These are phyloP conservation scores for Phrynocephalus vlangalii DNA, from an alignment of 2,797 vertebrate species.

Conservation along the genomic window DNA sequence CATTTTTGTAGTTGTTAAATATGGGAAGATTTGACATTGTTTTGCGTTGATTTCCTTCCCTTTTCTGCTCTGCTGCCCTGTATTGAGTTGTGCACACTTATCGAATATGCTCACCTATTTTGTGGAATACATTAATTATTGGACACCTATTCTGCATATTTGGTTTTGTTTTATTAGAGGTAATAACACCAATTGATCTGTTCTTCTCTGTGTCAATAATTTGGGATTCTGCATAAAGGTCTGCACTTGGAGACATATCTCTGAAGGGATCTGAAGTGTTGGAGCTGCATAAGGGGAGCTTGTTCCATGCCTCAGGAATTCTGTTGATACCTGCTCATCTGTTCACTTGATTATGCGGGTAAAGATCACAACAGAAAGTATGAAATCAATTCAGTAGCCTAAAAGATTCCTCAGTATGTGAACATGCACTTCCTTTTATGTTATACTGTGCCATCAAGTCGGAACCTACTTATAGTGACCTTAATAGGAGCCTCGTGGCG, in stretches of 20 bases:
- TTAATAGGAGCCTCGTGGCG: too few species aligned
- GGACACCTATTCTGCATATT: neutral
- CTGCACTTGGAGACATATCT: neutral
- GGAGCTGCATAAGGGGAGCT: neutral
- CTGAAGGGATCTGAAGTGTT: neutral
- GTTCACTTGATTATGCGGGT: neutral
- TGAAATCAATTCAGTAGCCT: neutral
- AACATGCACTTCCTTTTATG: too few species aligned
- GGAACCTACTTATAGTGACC: too few species aligned
- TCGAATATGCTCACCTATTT: neutral
- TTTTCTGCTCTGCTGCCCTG: neutral
- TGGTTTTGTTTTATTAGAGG: conserved; percentile 6
- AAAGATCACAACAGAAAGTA: neutral
- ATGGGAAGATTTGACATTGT: neutral
- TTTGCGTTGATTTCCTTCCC: neutral
- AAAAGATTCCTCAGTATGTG: too few species aligned
- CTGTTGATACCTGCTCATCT: neutral
- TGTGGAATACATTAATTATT: neutral
- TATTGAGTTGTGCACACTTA: neutral
- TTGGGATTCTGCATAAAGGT: neutral
- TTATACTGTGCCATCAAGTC: too few species aligned
- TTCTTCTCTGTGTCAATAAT: neutral
- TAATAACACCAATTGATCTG: neutral
- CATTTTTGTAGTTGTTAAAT: neutral
- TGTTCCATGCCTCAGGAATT: neutral